Conservation (phyloP, 2,113 vertebrate genomes). For the Pedetes capensis region DNA sequence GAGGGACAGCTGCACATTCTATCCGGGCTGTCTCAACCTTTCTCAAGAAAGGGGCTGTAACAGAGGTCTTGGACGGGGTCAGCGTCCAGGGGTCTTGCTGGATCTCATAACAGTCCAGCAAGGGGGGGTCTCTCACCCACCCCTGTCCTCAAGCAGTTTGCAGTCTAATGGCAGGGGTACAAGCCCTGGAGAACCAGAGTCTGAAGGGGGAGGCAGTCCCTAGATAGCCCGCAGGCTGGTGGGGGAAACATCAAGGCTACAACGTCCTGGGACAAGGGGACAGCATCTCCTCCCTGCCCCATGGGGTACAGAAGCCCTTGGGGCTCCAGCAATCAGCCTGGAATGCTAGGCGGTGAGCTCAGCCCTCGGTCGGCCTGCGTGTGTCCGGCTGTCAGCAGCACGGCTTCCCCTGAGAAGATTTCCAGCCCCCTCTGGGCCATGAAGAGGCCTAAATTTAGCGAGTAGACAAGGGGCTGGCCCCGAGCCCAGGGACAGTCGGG, state of each 20-base stretch:
- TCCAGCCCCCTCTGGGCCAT: slow-evolving; percentile 74
- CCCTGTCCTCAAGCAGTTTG: neutral
- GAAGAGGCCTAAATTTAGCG: slow-evolving; percentile 85
- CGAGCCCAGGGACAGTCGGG: slow-evolving; percentile 68
- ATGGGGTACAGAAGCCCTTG: neutral
- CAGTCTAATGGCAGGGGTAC: neutral
- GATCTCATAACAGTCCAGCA: neutral
- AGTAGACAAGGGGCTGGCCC: slow-evolving; percentile 81
- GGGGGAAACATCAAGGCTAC: neutral
- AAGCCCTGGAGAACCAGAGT: neutral
- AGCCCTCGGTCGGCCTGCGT: slow-evolving; percentile 53
- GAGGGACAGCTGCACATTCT: neutral
- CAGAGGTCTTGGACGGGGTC: neutral
- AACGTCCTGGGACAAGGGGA: neutral
- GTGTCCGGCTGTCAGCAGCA: slow-evolving; percentile 62
- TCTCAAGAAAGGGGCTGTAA: neutral
- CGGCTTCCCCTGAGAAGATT: slow-evolving; percentile 75
- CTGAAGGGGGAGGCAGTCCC: neutral
- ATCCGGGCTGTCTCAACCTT: neutral
- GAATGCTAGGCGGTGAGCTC: slow-evolving; percentile 80
- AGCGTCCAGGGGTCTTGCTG: neutral
- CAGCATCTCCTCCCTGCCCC: neutral
- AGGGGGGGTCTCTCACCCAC: no score
- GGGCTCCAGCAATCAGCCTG: slow-evolving; percentile 62
- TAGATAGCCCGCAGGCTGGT: neutral